Evolutionary conservation across 2,888 invertebrate species (phyloP).

Genomic region (Eilema caniola): DNA sequence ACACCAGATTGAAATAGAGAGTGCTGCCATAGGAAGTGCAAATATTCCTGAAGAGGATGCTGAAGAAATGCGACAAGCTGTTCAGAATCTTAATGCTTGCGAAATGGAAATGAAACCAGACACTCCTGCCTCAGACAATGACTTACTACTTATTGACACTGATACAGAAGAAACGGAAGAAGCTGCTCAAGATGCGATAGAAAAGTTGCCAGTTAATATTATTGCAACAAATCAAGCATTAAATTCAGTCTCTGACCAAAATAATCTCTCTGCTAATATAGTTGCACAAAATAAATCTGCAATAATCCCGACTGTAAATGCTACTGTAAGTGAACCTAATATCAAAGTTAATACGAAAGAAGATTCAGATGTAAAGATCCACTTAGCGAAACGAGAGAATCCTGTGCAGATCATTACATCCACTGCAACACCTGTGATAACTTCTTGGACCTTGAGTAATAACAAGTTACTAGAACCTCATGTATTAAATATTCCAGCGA

Average conservation of each 20-base stretch:
- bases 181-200: constrained; percentile 76
- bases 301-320: constrained; percentile 47
- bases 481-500: constrained; percentile 70
- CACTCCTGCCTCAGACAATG: constrained; percentile 94
- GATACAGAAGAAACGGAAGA: constrained; percentile 93
- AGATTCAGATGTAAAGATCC: constrained; percentile 70
- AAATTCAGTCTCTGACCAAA: constrained; percentile 59
- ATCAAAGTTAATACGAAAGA: constrained; percentile 51
- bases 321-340: constrained; percentile 72
- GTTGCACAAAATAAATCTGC: constrained; percentile 79
- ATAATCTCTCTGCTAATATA: constrained; percentile 56
- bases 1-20: constrained; percentile 79
- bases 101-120: constrained; percentile 93
- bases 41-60: constrained; percentile 91
- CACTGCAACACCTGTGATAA: constrained; percentile 85
- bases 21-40: constrained; percentile 77
- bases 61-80: constrained; percentile 94
- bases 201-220: constrained; percentile 76
- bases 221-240: constrained; percentile 69
- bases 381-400: constrained; percentile 70
- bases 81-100: constrained; percentile 91
- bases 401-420: constrained; percentile 70
- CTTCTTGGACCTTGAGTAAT: constrained; percentile 85
- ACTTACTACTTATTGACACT: constrained; percentile 94
- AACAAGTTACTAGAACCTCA: constrained; percentile 79